These are phyloP conservation scores for Galeopterus variegatus DNA, from an alignment of 2,113 vertebrate genomes.

Conservation along the genomic window DNA sequence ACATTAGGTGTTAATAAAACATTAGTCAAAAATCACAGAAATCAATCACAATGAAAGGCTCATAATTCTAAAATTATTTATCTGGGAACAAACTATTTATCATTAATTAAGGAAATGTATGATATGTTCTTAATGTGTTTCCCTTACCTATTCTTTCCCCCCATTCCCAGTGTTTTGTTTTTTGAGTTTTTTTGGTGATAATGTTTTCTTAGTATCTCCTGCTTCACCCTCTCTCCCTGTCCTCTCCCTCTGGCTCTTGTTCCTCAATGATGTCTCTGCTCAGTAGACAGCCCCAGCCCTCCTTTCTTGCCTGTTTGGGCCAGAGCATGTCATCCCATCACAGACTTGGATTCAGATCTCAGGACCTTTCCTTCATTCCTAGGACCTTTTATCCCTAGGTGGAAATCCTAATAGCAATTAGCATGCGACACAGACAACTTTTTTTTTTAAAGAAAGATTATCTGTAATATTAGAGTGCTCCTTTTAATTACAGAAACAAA, in stretches of 20 bases:
- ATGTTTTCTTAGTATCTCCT: background rate
- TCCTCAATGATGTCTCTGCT: background rate
- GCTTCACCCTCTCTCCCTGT: background rate
- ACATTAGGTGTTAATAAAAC: background rate
- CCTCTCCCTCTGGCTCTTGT: background rate
- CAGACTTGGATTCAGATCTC: background rate
- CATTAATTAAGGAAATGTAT: background rate
- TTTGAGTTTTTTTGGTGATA: background rate
- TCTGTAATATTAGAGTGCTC: slow-evolving; percentile 46
- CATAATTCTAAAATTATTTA: background rate
- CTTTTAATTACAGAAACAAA: slow-evolving; percentile 45
- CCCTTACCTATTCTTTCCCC: background rate
- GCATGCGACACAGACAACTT: background rate
- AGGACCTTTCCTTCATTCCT: background rate
- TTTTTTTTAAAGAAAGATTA: background rate
- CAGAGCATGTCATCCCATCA: background rate
- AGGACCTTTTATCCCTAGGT: background rate
- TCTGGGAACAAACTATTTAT: background rate
- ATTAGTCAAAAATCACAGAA: background rate
- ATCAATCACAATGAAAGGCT: background rate
- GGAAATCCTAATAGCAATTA: slow-evolving; percentile 33
- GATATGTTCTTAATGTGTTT: background rate
- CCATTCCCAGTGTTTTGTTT: background rate
- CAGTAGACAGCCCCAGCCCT: background rate
- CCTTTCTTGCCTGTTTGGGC: background rate